phyloP scores from a whole-genome alignment of 2,113 vertebrate species.

The Microcebus lehilahytsara region DNA sequence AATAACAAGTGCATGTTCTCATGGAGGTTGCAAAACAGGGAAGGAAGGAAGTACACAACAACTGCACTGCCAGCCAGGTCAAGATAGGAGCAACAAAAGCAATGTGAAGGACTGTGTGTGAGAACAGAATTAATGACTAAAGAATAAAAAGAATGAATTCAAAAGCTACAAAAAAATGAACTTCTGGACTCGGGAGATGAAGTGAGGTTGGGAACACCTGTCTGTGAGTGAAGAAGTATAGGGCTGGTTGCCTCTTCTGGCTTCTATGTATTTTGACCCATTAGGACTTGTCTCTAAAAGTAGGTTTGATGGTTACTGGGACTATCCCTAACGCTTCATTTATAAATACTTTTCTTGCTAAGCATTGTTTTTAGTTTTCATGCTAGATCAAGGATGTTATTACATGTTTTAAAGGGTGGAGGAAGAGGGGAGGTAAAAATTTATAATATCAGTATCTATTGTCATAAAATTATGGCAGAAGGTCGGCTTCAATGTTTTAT shows the following conservation, averaged over 20 bases:
- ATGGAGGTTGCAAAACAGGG: not conserved
- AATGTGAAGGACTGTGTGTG: not conserved
- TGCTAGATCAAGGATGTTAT: not conserved
- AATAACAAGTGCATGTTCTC: not conserved
- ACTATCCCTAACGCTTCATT: not conserved
- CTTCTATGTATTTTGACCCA: not conserved
- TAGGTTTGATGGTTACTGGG: not conserved
- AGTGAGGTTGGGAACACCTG: not conserved
- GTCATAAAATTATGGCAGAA: not conserved
- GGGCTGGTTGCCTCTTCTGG: not conserved
- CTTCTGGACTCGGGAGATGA: not conserved
- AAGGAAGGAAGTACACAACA: rapidly evolving
- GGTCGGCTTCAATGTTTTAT: not conserved
- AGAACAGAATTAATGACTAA: not conserved
- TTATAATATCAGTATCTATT: not conserved
- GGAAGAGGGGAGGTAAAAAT: not conserved
- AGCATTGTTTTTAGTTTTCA: not conserved
- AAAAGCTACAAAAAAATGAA: not conserved
- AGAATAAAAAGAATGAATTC: not conserved
- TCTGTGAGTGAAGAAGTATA: not conserved
- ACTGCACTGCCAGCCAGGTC: not conserved
- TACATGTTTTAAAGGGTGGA: not conserved
- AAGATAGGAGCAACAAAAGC: not conserved
- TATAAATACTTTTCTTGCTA: not conserved
- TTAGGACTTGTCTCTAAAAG: not conserved